These are phyloP conservation scores for Martes martes DNA, from an alignment of 2,113 vertebrate genomes.

Conservation along the genomic window DNA sequence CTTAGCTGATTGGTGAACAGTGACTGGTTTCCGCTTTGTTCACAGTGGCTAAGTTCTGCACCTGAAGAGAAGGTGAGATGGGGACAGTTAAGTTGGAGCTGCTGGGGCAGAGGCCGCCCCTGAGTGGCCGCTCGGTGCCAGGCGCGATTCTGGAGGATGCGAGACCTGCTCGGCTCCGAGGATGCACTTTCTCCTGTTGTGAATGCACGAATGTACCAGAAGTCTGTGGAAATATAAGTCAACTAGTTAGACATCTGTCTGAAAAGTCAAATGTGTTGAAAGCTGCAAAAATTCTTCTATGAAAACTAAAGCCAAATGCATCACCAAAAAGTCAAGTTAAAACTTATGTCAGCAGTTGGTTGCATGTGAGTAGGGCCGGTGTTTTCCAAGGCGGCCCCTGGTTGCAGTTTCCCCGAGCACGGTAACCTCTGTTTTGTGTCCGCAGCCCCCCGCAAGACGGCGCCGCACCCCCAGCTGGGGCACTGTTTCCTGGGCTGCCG, in stretches of 20 bases:
- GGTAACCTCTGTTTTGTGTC: constrained; percentile 66
- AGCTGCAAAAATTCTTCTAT: not conserved
- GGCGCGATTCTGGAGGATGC: not conserved
- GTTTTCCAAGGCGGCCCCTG: not conserved
- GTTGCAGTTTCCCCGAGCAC: not conserved
- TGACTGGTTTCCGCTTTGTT: constrained; percentile 99
- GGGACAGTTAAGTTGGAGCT: constrained; percentile 74
- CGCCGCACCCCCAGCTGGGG: not conserved
- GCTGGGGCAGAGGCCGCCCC: not conserved
- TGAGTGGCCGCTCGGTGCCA: not conserved
- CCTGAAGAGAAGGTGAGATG: constrained; percentile 95
- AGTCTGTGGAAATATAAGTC: not conserved
- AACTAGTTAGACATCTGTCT: not conserved
- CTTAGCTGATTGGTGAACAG: constrained; percentile 99
- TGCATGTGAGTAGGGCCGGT: not conserved
- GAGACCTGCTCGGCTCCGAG: not conserved
- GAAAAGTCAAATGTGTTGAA: not conserved
- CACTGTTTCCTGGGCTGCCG: constrained; percentile 72
- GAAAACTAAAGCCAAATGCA: not conserved
- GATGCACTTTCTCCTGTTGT: not conserved
- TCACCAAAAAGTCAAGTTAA: not conserved
- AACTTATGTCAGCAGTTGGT: not conserved
- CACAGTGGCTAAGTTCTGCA: constrained; percentile 99
- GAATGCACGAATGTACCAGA: not conserved
- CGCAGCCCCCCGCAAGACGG: not conserved